Evolutionary conservation across 2,888 invertebrate genomes (phyloP), one percentile per base, ranked within the genome.

Genomic region (Sycophila texana): DNA sequence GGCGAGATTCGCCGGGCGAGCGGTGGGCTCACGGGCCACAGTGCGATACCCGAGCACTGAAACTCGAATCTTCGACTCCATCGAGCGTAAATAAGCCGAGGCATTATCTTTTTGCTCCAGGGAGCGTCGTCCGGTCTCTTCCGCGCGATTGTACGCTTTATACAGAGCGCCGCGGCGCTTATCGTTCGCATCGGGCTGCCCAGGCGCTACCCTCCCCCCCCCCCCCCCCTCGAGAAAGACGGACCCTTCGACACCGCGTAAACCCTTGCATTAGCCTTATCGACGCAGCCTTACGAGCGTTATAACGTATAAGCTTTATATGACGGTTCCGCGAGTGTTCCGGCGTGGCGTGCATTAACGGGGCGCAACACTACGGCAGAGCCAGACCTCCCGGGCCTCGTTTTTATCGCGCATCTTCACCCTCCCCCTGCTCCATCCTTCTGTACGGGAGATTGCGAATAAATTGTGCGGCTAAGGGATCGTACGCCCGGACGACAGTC

Each of bases 161-260:
- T 39, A 63, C 12, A 7, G 26, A 30, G 63, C 18, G 63, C 12
- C 47, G 10, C 39, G 58, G 20, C 20, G n/a, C 63, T 63, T 63
- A 63, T 63, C 63, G 26, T 47, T 47, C 63, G 63, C n/a, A 47
- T 63, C 63, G 18, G 12, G 39, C 63, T 26, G 16, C 20, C 26
- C 26, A 1, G 30, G 30, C 30, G 61, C 26, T 16, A 22, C 26
- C 30, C 26, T 20, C 14, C 10, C 20, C 18, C 20, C n/a, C 57
- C 4, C 4, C 5, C 16, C 26, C 26, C 14, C 22, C 22, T 14
- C 26, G 58, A 3, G 58, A 22, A 18, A 39, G 39, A 30, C 30
- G 18, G 63, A 18, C 12, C 63, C 63, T 63, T 63, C 18, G 63
- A 63, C 63, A 63, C 18, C 47, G 39, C 63, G 63, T 63, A 63